Evolutionary conservation across 2,113 vertebrate species (phyloP).

Genomic region (Octodon degus): DNA sequence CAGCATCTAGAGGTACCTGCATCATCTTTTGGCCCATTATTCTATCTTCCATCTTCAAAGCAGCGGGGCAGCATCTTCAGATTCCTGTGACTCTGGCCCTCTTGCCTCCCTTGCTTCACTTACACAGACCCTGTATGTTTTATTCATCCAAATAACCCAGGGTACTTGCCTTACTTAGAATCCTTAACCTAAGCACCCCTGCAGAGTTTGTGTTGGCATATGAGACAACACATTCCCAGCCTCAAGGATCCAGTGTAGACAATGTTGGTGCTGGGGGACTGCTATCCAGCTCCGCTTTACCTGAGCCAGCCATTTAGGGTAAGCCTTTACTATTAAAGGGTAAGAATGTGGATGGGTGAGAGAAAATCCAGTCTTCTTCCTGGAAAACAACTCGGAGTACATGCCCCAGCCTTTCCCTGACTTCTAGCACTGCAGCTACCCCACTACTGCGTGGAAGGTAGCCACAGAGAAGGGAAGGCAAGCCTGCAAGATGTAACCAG

Average conservation of each 20-base stretch:
- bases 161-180: not conserved
- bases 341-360: not conserved
- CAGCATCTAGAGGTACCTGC: not conserved
- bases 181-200: not conserved
- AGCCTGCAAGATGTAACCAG: not conserved
- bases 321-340: not conserved
- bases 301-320: not conserved
- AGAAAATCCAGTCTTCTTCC: not conserved
- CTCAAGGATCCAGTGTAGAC: not conserved
- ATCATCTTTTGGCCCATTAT: not conserved
- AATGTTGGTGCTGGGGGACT: not conserved
- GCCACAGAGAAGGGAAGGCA: not conserved
- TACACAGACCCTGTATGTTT: not conserved
- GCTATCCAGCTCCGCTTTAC: not conserved
- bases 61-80: not conserved
- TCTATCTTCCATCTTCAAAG: not conserved
- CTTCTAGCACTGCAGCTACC: not conserved
- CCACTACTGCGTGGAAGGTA: not conserved
- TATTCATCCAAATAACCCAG: not conserved
- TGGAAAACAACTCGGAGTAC: not conserved
- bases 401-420: not conserved
- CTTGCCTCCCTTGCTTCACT: not conserved
- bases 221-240: not conserved
- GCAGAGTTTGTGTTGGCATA: not conserved
- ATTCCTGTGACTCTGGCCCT: not conserved